Base-by-base conservation (phyloP, 2,888 invertebrate species). In the Drosophila maculinotata region DNA sequence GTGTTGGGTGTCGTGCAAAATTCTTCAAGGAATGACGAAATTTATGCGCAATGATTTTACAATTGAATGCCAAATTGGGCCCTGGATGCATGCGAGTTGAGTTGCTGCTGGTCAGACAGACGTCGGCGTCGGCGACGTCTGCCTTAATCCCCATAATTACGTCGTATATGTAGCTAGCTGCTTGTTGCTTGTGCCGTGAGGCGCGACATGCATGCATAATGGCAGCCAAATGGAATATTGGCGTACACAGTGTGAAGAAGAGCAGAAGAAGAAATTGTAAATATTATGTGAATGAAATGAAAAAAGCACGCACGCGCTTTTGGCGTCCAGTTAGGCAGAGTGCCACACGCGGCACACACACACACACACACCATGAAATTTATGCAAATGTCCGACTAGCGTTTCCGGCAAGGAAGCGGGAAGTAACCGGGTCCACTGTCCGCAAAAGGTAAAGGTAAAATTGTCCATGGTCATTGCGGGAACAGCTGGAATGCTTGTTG, bases 61-160 rank as follows among this genome's bases (percentile, higher is more conserved):
- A 85, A 79, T 76, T 85, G 86, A 73, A 82, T 70, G 70, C 68
- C 72, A 85, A 82, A 82, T 81, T 63, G 65, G 72, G 64, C 12
- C 9, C 58, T 66, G 49, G 35, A 58, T 67, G 57, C 60, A 70
- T 56, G 59, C 38, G n/a, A n/a, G n/a, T 33, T 10, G 36, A 65
- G 44, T 36, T 31, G 30, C 20, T 2, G 20, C 47, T 72, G 56
- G 54, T 33, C 51, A 20, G 53, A 47, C 38, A 33, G 48, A 14
- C 26, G 39, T 15, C 36, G 26, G n/a, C 51, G 30, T 6, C 20
- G 28, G 23, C 41, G 39, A 25, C 31, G 77, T 79, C 74, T 83
- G 68, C 62, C 45, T 66, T 72, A 79, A 79, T 79, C 62, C 47
- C 73, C 64, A 85, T 79, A 81, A 85, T 85, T 68, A 76, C 52